Percentiles rank a stretch among this genome's conserved stretches.
These are phyloP conservation scores for Pteruthius melanotis DNA, from an alignment of 2,113 vertebrate species.

Conservation along the genomic window DNA sequence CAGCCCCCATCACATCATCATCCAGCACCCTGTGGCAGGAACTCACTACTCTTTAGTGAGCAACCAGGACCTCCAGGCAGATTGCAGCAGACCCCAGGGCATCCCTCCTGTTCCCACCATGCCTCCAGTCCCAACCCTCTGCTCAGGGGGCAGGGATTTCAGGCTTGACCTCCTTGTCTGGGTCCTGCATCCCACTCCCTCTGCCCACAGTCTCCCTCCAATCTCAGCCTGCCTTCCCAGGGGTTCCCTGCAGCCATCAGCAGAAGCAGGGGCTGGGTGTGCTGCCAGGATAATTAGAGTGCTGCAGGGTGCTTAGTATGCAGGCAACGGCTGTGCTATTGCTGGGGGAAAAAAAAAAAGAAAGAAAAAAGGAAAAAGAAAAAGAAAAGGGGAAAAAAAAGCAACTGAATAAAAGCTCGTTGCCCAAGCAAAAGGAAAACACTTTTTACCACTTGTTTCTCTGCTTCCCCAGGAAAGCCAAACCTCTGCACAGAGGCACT, in stretches of 20 bases:
- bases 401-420: background rate
- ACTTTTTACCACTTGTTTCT: background rate
- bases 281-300: constrained; percentile 48
- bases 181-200: background rate
- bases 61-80: background rate
- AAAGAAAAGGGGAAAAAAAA: rapidly evolving
- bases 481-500: background rate
- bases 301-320: constrained; percentile 57
- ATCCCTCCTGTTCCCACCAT: background rate
- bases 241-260: constrained; percentile 15
- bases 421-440: background rate
- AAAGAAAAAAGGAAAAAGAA: too few relatives aligned
- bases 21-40: rapidly evolving
- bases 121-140: background rate
- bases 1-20: background rate
- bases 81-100: background rate
- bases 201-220: background rate
- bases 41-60: background rate
- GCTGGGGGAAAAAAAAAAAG: background rate
- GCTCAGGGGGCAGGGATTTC: background rate
- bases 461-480: background rate
- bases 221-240: background rate
- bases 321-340: constrained; percentile 11
- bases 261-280: constrained; percentile 21
- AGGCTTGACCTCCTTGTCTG: background rate